phyloP scores from a whole-genome alignment of 2,888 invertebrate species.

The Eucriotettix oculatus region DNA sequence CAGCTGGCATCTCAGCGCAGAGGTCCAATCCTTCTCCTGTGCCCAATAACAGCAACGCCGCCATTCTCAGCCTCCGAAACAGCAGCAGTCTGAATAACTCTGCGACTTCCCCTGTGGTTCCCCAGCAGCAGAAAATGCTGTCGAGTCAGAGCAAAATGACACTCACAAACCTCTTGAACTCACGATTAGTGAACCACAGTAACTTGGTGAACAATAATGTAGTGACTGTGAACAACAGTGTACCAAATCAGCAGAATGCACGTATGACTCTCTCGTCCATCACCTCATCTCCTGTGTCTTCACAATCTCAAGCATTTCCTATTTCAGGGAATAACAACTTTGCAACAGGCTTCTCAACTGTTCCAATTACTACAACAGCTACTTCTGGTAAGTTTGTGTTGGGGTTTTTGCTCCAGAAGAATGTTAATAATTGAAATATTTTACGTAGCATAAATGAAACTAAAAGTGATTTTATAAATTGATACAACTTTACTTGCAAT shows the following conservation, averaged over 20 bases:
- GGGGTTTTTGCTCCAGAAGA: no score
- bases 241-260: neutral
- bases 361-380: neutral
- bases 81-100: slow-evolving; percentile 32
- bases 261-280: neutral
- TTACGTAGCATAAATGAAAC: no score
- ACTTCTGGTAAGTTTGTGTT: neutral
- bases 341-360: neutral
- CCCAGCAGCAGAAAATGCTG: neutral
- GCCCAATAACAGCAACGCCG: slow-evolving; percentile 41
- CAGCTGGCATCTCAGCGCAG: neutral
- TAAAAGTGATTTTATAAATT: no score
- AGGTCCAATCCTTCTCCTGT: slow-evolving; percentile 10
- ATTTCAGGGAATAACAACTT: neutral
- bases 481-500: no score
- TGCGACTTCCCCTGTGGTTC: neutral
- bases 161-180: neutral
- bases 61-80: slow-evolving; percentile 60
- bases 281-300: neutral
- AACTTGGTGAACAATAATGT: neutral
- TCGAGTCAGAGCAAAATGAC: neutral
- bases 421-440: no score
- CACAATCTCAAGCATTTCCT: neutral
- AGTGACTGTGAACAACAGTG: neutral
- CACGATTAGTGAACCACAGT: neutral